Evolutionary conservation across 1,140 invertebrate genomes (phyloP).

Genomic region (Sycophila sp.): DNA sequence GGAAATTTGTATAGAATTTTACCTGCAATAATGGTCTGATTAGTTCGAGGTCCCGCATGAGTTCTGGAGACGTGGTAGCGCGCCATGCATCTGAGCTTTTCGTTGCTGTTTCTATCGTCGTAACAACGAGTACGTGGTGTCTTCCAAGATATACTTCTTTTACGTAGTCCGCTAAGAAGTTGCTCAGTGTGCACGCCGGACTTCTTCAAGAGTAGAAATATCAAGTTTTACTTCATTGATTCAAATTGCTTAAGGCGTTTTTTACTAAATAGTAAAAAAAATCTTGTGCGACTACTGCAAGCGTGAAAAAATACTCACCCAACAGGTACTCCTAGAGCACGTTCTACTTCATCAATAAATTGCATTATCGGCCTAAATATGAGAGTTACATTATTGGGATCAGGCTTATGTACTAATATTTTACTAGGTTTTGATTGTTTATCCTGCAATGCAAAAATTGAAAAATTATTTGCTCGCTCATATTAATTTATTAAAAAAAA

Average conservation of each 20-base stretch:
- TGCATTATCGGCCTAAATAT: constrained; percentile 79
- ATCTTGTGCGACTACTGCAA: too few species aligned
- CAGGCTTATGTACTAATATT: constrained; percentile 75
- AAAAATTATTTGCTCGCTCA: constrained; percentile 12
- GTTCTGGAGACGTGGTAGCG: constrained; percentile 74
- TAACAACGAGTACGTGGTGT: constrained; percentile 70
- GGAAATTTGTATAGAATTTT: constrained; percentile 32
- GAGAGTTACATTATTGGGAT: constrained; percentile 79
- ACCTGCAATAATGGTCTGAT: constrained; percentile 78
- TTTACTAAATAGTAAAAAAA: too few species aligned
- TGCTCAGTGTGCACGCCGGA: constrained; percentile 73
- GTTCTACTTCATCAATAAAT: constrained; percentile 83
- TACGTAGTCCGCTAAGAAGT: constrained; percentile 81
- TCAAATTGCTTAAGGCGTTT: too few species aligned
- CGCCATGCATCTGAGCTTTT: constrained; percentile 81
- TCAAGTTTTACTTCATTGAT: not conserved
- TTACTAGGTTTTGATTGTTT: constrained; percentile 60
- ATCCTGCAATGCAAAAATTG: constrained; percentile 43
- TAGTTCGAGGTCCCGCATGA: constrained; percentile 71
- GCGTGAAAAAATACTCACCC: constrained; percentile 67
- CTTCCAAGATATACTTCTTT: constrained; percentile 75
- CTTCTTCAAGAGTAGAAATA: constrained; percentile 67
- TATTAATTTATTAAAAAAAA: constrained; percentile 3
- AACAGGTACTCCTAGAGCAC: constrained; percentile 70
- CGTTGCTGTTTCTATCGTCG: constrained; percentile 74